Conservation (phyloP, 2,113 vertebrate species). For the Apodemus sylvaticus region DNA sequence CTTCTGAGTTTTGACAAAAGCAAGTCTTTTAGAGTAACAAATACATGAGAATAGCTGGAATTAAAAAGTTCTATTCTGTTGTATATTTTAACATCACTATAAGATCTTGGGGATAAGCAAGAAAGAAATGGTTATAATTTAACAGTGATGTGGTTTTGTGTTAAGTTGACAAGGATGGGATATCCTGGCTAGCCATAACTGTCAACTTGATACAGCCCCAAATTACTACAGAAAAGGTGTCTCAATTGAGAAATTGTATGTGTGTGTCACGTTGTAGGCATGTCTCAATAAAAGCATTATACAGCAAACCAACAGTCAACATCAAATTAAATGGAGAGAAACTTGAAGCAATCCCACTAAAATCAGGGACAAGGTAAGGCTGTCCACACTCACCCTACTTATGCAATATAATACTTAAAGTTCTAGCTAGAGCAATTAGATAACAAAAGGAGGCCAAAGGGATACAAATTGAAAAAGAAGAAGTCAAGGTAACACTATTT, state of each 20-base stretch:
- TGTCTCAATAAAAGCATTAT: too few relatives aligned
- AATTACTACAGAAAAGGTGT: neutral
- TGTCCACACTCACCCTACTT: too few relatives aligned
- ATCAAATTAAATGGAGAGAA: too few relatives aligned
- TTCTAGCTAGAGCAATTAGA: too few relatives aligned
- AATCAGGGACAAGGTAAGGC: too few relatives aligned
- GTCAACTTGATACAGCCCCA: neutral
- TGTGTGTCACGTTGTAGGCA: too few relatives aligned
- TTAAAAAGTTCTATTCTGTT: neutral
- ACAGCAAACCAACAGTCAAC: too few relatives aligned
- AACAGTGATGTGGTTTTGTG: neutral
- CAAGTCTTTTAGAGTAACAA: neutral
- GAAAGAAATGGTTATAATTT: neutral
- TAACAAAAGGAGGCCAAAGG: too few relatives aligned
- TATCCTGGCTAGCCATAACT: neutral
- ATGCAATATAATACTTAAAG: too few relatives aligned
- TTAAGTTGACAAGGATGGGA: neutral
- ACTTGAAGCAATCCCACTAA: too few relatives aligned
- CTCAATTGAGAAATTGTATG: neutral
- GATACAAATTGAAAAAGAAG: too few relatives aligned
- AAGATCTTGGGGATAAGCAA: neutral
- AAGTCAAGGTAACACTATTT: too few relatives aligned
- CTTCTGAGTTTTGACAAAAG: neutral
- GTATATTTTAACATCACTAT: neutral
- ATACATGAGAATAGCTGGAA: neutral